Base-by-base conservation (phyloP, 2,113 vertebrate genomes). In the Lagenorhynchus albirostris region DNA sequence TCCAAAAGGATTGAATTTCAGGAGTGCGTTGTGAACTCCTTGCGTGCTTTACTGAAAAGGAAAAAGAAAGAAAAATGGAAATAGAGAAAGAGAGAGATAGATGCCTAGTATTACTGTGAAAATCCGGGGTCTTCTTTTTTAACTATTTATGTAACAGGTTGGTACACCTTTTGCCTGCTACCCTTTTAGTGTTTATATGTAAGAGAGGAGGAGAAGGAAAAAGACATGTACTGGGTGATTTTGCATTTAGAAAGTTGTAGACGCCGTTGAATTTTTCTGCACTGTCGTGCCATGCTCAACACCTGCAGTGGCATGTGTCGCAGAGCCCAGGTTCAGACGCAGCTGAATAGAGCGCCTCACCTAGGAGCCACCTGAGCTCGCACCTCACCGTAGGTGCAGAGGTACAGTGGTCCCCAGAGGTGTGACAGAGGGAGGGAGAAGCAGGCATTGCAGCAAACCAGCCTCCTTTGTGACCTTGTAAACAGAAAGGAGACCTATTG, bases 401-500 rank as follows among this genome's bases (percentile, higher is more conserved):
- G 36, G 33, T 93, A 21, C 53, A n/a, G 33, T 96, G 31, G 0
- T 86, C 65, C 60, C 29, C 44, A 95, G 73, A 86, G 85, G 4
- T 1, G 5, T 63, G 20, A 73, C 74, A 20, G 29, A 31, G n/a
- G 20, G 18, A 83, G 90, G 62, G 31, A 36, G 31, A 85, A 41
- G 29, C 86, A 93, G n/a, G 23, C 74, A 92, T 41, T 92, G 11
- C 38, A 88, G 87, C 31, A 81, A 23, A 41, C 60, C n/a, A 44
- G 13, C 67, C 87, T 85, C 73, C 47, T 81, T 93, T 88, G 33
- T 92, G 50, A 93, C 18, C 13, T 95, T 53, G 62, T 92, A 68
- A 96, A 90, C 36, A 62, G 65, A 89, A 97, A 74, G 62, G 84
- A 92, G 58, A 21, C 91, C 58, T 70, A 11, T 73, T 71, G 31